A percentile compares a stretch with the other conserved stretches of the same genome.
phyloP scores from a whole-genome alignment of 2,888 invertebrate genomes.

The Microplitis deprimator region DNA sequence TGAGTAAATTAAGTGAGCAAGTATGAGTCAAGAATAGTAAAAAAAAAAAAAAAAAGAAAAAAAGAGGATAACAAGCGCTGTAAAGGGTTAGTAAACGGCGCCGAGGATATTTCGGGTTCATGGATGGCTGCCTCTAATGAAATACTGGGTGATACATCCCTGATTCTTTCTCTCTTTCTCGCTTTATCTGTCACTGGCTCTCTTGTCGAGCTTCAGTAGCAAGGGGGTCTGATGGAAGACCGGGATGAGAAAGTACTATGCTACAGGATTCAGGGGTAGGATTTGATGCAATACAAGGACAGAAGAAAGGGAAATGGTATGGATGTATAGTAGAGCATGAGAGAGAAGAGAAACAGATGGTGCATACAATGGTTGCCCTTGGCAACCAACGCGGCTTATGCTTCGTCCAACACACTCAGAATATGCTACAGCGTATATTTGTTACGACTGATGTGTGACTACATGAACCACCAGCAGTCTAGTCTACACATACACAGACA shows the following conservation, averaged over 20 bases:
- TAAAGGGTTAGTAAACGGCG: constrained; percentile 41
- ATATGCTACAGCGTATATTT: constrained; percentile 38
- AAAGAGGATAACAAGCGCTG: neutral
- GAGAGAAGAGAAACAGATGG: constrained; percentile 47
- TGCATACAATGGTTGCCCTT: constrained; percentile 64
- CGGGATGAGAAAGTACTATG: constrained; percentile 22
- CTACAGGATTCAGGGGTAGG: constrained; percentile 37
- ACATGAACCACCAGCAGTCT: constrained; percentile 23
- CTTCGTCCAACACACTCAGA: constrained; percentile 39
- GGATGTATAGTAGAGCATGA: constrained; percentile 35
- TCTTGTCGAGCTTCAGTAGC: constrained; percentile 35
- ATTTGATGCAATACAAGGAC: constrained; percentile 31
- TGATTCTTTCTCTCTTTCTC: constrained; percentile 45
- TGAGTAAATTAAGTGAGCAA: constrained; percentile 19
- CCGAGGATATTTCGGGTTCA: constrained; percentile 51
- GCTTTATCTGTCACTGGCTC: neutral
- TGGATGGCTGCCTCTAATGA: constrained; percentile 55
- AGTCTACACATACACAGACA: neutral
- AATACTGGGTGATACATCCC: constrained; percentile 55
- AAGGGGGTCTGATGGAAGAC: constrained; percentile 30
- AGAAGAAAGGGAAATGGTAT: constrained; percentile 37
- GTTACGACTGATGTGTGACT: constrained; percentile 24
- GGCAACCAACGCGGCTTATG: constrained; percentile 64
- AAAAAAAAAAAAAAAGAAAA: constrained; percentile 28
- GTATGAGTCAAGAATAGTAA: constrained; percentile 8